These are phyloP conservation scores for Prinia subflava DNA, from an alignment of 2,113 vertebrate species.

Conservation along the genomic window DNA sequence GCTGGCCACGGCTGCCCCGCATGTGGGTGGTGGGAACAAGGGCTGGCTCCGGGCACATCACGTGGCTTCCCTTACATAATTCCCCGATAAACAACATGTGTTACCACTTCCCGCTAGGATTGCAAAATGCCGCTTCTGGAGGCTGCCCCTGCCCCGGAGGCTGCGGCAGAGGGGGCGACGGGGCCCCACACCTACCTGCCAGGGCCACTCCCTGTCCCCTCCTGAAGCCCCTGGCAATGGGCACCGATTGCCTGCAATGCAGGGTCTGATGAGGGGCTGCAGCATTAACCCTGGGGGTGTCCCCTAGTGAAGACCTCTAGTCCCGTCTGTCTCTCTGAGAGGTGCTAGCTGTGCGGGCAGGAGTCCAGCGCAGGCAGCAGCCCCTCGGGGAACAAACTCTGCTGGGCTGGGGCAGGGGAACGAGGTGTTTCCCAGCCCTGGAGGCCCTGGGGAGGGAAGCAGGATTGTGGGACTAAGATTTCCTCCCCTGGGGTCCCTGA, in stretches of 20 bases:
- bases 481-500: not conserved
- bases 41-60: not conserved
- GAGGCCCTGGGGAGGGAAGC: not conserved
- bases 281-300: not conserved
- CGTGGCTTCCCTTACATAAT: not conserved
- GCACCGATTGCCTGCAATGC: fast-evolving
- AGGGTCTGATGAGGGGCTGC: not conserved
- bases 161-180: fast-evolving
- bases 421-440: fast-evolving
- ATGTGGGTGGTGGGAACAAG: not conserved
- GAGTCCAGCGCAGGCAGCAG: not conserved
- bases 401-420: not conserved
- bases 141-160: not conserved
- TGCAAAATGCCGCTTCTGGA: not conserved
- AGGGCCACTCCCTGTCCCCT: not conserved
- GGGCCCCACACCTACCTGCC: too few relatives aligned
- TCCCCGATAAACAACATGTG: slow-evolving; percentile 46
- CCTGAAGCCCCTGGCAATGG: not conserved
- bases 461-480: fast-evolving
- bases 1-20: fast-evolving
- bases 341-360: not conserved
- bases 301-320: too few relatives aligned
- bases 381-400: fast-evolving
- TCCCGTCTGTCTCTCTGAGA: not conserved
- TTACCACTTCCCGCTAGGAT: not conserved